phyloP scores from a whole-genome alignment of 1,140 invertebrate genomes.

The Limonius californicus region DNA sequence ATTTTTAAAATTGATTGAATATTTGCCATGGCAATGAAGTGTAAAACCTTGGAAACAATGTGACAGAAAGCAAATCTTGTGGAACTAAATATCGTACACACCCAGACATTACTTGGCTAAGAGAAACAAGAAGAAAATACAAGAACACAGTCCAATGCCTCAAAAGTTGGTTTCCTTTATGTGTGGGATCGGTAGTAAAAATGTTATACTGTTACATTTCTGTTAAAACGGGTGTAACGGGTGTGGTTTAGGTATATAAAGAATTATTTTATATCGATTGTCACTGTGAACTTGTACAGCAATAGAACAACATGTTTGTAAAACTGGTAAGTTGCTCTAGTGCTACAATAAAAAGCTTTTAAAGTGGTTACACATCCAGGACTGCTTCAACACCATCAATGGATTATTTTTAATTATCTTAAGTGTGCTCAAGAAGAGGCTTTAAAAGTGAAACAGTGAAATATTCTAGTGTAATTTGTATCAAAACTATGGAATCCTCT shows the following conservation, averaged over 20 bases:
- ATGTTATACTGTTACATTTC: constrained; percentile 39
- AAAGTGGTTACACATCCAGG: neutral
- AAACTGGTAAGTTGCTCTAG: constrained; percentile 44
- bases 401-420: constrained; percentile 1
- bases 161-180: constrained; percentile 34
- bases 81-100: constrained; percentile 29
- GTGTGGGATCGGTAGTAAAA: constrained; percentile 40
- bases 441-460: no score
- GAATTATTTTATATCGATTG: constrained; percentile 35
- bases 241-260: constrained; percentile 46
- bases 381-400: constrained; percentile 4
- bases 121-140: constrained; percentile 20
- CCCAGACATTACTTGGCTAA: constrained; percentile 16
- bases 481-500: no score
- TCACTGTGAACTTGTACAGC: constrained; percentile 40
- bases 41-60: constrained; percentile 32
- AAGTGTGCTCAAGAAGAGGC: no score
- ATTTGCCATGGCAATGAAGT: constrained; percentile 38
- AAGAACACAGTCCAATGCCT: constrained; percentile 22
- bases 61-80: constrained; percentile 28
- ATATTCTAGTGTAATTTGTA: no score
- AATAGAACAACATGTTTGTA: constrained; percentile 47
- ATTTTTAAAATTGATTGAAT: constrained; percentile 34
- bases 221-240: constrained; percentile 38
- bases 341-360: neutral